Base-by-base conservation (phyloP, 2,113 vertebrate genomes). In the Sialia sialis region DNA sequence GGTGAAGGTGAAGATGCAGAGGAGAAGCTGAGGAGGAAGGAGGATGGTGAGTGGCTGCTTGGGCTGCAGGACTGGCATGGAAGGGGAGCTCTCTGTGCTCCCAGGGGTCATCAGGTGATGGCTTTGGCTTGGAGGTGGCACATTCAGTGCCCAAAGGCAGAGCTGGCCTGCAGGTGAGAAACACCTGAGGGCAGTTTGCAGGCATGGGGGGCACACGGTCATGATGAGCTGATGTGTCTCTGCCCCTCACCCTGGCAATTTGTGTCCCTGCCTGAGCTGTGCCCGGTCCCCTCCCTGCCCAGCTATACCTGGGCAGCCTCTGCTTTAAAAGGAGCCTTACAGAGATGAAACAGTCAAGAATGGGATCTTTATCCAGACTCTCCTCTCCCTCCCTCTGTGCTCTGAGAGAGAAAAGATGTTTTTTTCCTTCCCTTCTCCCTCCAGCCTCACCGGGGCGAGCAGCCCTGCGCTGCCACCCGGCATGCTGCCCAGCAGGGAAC, bases 1-100 rank as follows among this genome's bases (percentile, higher is more conserved):
- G 89, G 97, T 97, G 29, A 97, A 87, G 82, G 94, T 97, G 91
- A 98, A 87, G 67, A 94, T 92, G 67, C 97, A 97, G 90, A 98
- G 82, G 76, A 98, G 78, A n/a, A 98, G 95, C 98, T 98, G 80
- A 46, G 63, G 89, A 95, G 46, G 73, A 81, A 94, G 60, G 43
- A 91, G 52, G 39, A 58, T 18, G 56, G 49, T 59, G 46, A 1
- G 0, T 17, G 44, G 77, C 36, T 80, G 36, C 21, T 29, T 2
- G 2, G 22, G 15, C 58, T 4, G 5, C 25, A 51, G 36, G 51
- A 7, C 32, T 64, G 49, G 7, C 1, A 1, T 7, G 22, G 56
- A 72, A 82, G 27, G 32, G 49, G 20, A 79, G n/a, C 32, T 52
- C 17, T 73, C 30, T 58, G 18, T 20, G 54, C n/a, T 34, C n/a